Base-by-base conservation (phyloP, 2,113 vertebrate species). In the Megaceryle torquata region DNA sequence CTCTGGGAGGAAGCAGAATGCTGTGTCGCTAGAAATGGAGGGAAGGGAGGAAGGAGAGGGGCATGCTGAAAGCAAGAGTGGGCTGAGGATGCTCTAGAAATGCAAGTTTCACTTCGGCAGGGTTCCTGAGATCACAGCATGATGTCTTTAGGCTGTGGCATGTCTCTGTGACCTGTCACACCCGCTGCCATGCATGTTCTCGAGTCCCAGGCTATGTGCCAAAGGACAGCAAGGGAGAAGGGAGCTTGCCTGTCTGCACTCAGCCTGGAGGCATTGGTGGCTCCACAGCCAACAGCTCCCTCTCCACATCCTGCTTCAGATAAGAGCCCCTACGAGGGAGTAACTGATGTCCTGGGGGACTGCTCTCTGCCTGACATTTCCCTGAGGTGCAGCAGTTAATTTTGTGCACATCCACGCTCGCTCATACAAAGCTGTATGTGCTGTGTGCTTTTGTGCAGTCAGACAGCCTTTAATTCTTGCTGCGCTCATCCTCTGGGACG, bases 361-460 rank as follows among this genome's bases (percentile, higher is more conserved):
- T 33, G 12, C 0, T 0, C 13, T 22, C 56, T 64, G 74, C 61
- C 51, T 12, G 14, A 11, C 4, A 0, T 15, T 33, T 51, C 11
- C 16, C 53, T 50, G 61, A 44, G 46, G n/a, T 9, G 16, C 77
- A 17, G 65, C 15, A 44, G 44, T 81, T 88, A 39, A 29, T 80
- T n/a, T 7, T 19, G 37, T 0, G 3, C 14, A 12, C 6, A 10
- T 15, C 8, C 26, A 51, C 9, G 13, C 21, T 14, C 8, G 6
- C 25, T 12, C 8, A 12, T 13, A 31, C 24, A 25, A 28, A 84
- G 39, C 50, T 53, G 33, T 14, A 8, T 28, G 59, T 53, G 70
- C 84, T 48, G 33, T 31, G 3, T 5, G 65, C 26, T 46, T 61
- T 25, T 35, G 22, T 21, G 43, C 39, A 28, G n/a, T 25, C 10